Base-by-base conservation (phyloP, 2,888 invertebrate species). In the Prosopocoilus inquinatus region DNA sequence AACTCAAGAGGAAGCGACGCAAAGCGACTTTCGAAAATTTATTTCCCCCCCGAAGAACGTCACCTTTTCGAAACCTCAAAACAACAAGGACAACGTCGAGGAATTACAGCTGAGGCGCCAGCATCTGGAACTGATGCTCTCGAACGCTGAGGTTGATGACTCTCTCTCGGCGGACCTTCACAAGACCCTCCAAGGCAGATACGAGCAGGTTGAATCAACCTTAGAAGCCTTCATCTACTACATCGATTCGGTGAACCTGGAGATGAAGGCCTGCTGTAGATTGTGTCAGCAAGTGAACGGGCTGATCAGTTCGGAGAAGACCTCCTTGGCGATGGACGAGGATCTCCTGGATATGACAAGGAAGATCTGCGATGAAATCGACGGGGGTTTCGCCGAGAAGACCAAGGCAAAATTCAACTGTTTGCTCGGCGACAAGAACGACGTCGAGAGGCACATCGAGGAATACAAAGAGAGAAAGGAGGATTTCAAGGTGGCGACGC, bases 401-500 rank as follows among this genome's bases (percentile, higher is more conserved):
- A 47, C 54, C 35, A 48, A 46, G 32, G 47, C 49, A 9, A 59
- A 57, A 28, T 39, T 63, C 8, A 46, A 34, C 15, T 44, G 13
- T 9, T 45, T 51, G 20, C 12, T 54, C 12, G 20, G 45, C 1
- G 38, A 49, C 13, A 50, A 53, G 7, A 44, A 47, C 13, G 54
- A 55, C 11, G 15, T 61, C 1, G 50, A 50, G 2, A 34, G 49
- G 20, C 46, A 60, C 32, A 43, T 63, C 9, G 32, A 8, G 2
- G 63, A 65, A 8, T 66, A 59, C 50, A 58, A 57, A n/a, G 59
- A 63, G 9, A 61, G 59, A 12, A 62, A 62, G 28, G 44, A 41
- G 16, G 71, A 75, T 58, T 74, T 68, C 57, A 67, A 69, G 39
- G 66, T 71, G 52, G 75, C 74, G 1, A 59, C 71, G 32, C 70